These are phyloP conservation scores for Drosophila pegasa DNA, from an alignment of 2,888 invertebrate species.

Conservation along the genomic window DNA sequence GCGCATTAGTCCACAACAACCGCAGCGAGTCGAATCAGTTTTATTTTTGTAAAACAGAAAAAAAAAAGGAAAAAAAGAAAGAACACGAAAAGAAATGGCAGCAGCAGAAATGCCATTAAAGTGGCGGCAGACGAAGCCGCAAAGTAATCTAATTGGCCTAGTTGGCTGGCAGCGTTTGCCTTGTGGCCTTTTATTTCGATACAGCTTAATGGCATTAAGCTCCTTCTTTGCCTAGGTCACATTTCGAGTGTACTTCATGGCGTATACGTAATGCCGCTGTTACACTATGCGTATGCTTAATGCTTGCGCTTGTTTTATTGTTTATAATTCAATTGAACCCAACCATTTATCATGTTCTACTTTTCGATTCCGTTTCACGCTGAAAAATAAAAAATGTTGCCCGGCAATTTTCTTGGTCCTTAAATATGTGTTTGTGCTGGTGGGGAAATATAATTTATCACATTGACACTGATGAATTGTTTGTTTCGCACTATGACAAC, in stretches of 20 bases:
- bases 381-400: slow-evolving; percentile 72
- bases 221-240: not conserved
- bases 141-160: slow-evolving; percentile 57
- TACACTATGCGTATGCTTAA: slow-evolving; percentile 48
- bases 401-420: slow-evolving; percentile 47
- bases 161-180: slow-evolving; percentile 38
- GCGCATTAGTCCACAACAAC: slow-evolving; percentile 41
- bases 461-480: slow-evolving; percentile 80
- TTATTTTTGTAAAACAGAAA: slow-evolving; percentile 14
- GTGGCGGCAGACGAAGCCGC: slow-evolving; percentile 26
- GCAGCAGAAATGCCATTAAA: slow-evolving; percentile 48
- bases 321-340: slow-evolving; percentile 74
- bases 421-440: slow-evolving; percentile 24
- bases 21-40: slow-evolving; percentile 35
- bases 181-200: slow-evolving; percentile 25
- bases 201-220: slow-evolving; percentile 46
- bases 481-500: slow-evolving; percentile 79
- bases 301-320: slow-evolving; percentile 47
- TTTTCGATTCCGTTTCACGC: slow-evolving; percentile 45
- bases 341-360: slow-evolving; percentile 71
- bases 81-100: not conserved
- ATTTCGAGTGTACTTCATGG: slow-evolving; percentile 22
- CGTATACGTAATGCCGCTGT: slow-evolving; percentile 40
- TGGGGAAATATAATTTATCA: slow-evolving; percentile 74
- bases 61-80: not conserved